These are phyloP conservation scores for Dryas iulia DNA, from an alignment of 1,140 invertebrate genomes.

Conservation along the genomic window DNA sequence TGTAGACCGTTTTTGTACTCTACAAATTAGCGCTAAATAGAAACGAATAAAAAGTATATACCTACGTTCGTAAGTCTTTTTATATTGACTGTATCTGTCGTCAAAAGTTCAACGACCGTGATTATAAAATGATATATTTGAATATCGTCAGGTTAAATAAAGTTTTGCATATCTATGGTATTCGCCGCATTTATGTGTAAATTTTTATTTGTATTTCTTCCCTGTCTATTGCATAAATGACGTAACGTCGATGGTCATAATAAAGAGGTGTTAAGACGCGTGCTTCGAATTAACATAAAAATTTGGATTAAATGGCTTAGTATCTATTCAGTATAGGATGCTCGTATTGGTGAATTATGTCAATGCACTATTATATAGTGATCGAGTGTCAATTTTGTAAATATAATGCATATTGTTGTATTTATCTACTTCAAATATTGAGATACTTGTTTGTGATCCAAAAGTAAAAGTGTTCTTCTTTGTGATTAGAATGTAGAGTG, in stretches of 20 bases:
- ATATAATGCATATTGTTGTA: neutral
- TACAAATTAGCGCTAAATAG: slow-evolving; percentile 17
- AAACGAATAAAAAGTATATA: slow-evolving; percentile 24
- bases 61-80: slow-evolving; percentile 34
- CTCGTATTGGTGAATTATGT: neutral
- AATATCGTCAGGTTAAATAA: slow-evolving; percentile 43
- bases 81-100: slow-evolving; percentile 35
- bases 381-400: neutral
- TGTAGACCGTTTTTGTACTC: neutral
- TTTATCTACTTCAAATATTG: neutral
- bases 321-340: neutral
- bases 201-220: slow-evolving; percentile 43
- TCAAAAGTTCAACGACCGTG: slow-evolving; percentile 53
- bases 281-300: slow-evolving; percentile 64
- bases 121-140: slow-evolving; percentile 43
- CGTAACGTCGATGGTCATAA: slow-evolving; percentile 21
- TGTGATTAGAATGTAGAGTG: neutral
- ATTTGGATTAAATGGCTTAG: slow-evolving; percentile 26
- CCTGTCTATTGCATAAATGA: slow-evolving; percentile 28
- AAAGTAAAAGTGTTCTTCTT: neutral
- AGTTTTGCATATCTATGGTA: slow-evolving; percentile 72
- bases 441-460: neutral
- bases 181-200: slow-evolving; percentile 62
- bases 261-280: slow-evolving; percentile 39
- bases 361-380: neutral